Percentiles rank a stretch among this genome's conserved stretches.
These are phyloP conservation scores for Euphysa ruthae DNA, from an alignment of 30 jellyfish, hydroid and myxozoan genomes.

Conservation along the genomic window DNA sequence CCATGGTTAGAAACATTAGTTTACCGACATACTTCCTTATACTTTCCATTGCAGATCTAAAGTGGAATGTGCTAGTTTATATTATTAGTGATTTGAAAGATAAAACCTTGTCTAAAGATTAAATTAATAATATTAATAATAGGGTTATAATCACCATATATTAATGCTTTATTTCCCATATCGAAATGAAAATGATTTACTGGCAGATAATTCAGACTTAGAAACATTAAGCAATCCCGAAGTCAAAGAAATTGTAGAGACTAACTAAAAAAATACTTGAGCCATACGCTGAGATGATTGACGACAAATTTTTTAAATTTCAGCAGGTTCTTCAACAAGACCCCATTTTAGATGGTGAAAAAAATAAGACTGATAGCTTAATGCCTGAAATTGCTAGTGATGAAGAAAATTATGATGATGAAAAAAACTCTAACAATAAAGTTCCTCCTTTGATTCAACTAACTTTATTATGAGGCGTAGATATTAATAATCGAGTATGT, in stretches of 20 bases:
- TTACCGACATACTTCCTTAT: no score
- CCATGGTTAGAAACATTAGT: no score
- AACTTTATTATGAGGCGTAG: background rate
- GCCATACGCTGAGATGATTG: no score
- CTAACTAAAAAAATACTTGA: conserved; percentile 13
- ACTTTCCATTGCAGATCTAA: no score
- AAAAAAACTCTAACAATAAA: background rate
- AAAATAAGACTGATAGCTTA: background rate
- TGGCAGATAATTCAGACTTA: background rate
- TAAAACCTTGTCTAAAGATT: no score
- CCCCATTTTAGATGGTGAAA: no score
- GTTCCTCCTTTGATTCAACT: background rate
- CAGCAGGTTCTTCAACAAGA: conserved; percentile 6
- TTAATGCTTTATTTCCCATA: conserved; percentile 18
- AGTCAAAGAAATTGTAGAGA: background rate
- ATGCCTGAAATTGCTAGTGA: background rate
- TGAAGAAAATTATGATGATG: background rate
- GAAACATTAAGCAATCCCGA: background rate
- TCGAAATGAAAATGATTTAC: conserved; percentile 17
- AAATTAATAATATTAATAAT: no score
- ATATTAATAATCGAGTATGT: background rate
- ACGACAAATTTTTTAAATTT: background rate
- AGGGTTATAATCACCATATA: conserved; percentile 25
- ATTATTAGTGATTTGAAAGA: no score
- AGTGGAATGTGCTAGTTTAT: no score